Evolutionary conservation across 2,113 vertebrate genomes (phyloP).

Genomic region (Dasyprocta punctata): DNA sequence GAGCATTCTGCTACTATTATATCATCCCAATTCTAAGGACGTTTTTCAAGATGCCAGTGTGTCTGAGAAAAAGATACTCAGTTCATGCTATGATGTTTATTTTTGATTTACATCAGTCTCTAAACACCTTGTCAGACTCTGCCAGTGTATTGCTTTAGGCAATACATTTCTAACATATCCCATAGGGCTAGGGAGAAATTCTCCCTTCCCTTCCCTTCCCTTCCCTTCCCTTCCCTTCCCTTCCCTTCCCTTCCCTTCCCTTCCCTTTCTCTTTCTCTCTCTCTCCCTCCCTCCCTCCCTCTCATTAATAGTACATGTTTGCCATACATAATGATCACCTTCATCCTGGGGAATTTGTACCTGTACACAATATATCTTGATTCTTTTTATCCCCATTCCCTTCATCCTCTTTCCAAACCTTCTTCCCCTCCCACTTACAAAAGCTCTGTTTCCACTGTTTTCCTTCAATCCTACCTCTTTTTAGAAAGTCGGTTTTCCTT

Average conservation of each 20-base stretch:
- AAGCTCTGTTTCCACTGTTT: not conserved
- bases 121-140: conserved; percentile 48
- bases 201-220: not conserved
- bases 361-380: not conserved
- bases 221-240: not conserved
- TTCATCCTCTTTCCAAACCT: not conserved
- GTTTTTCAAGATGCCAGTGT: conserved; percentile 49
- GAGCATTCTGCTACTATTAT: conserved; percentile 7
- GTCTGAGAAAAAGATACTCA: conserved; percentile 36
- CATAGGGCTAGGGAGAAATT: not conserved
- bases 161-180: not conserved
- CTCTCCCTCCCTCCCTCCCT: not conserved
- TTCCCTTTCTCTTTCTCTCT: not conserved
- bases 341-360: not conserved
- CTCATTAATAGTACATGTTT: not conserved
- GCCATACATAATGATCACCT: not conserved
- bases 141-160: conserved; percentile 49
- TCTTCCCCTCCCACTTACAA: not conserved
- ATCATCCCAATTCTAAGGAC: conserved; percentile 24
- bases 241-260: fast-evolving
- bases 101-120: conserved; percentile 61
- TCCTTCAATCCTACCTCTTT: not conserved
- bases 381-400: not conserved
- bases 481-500: not conserved
- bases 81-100: conserved; percentile 58